Conservation (phyloP, 1,140 invertebrate genomes). For the Maniola jurtina region DNA sequence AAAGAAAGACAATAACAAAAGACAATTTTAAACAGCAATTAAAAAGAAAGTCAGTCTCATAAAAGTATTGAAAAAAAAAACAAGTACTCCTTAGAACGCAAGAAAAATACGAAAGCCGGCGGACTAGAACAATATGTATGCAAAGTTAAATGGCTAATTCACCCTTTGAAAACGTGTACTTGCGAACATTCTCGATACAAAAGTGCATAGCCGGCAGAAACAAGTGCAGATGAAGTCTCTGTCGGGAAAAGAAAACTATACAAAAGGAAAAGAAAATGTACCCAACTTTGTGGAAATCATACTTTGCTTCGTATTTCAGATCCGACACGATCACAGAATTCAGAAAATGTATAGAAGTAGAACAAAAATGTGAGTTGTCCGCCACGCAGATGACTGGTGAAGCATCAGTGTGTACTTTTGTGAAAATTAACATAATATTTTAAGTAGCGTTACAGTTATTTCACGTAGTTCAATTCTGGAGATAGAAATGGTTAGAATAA, state of each 20-base stretch:
- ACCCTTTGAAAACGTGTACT: slow-evolving; percentile 31
- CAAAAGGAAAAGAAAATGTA: slow-evolving; percentile 26
- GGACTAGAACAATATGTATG: slow-evolving; percentile 31
- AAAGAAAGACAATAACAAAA: neutral
- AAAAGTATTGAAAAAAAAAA: slow-evolving; percentile 18
- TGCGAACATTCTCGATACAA: slow-evolving; percentile 26
- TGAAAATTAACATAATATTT: too few relatives aligned
- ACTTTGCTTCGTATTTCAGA: slow-evolving; percentile 15
- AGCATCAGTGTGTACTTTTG: too few relatives aligned
- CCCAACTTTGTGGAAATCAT: slow-evolving; percentile 25
- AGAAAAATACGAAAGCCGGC: slow-evolving; percentile 19
- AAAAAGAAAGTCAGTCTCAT: neutral
- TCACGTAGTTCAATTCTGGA: too few relatives aligned
- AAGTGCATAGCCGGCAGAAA: slow-evolving; percentile 26
- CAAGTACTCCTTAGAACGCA: slow-evolving; percentile 20
- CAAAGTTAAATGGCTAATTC: slow-evolving; percentile 37
- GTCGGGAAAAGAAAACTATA: slow-evolving; percentile 29
- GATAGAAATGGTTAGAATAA: too few relatives aligned
- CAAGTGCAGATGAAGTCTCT: slow-evolving; percentile 31
- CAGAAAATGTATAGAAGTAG: too few relatives aligned
- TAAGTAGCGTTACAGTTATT: too few relatives aligned
- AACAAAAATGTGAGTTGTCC: too few relatives aligned
- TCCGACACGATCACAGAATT: slow-evolving; percentile 7
- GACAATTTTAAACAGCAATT: neutral
- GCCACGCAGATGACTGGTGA: too few relatives aligned